These are phyloP conservation scores for Trematocara marginatum DNA, from an alignment of 2,113 vertebrate species.

Conservation along the genomic window DNA sequence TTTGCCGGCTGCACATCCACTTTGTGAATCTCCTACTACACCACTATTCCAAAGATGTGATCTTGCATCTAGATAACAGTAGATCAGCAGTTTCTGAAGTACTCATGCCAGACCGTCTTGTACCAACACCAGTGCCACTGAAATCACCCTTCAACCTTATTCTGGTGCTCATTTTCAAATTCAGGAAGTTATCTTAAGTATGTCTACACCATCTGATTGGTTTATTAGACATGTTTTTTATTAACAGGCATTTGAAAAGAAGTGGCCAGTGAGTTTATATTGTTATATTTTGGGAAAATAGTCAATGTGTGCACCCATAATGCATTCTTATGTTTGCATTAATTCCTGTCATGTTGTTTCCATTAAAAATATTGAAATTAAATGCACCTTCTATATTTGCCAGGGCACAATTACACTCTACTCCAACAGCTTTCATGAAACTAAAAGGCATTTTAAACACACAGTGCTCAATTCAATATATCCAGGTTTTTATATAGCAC, in stretches of 20 bases:
- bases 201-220: neutral
- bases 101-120: neutral
- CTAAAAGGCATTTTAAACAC: neutral
- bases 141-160: neutral
- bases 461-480: neutral
- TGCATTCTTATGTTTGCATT: neutral
- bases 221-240: neutral
- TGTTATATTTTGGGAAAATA: neutral
- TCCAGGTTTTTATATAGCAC: neutral
- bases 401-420: neutral
- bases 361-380: neutral
- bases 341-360: neutral
- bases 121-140: neutral
- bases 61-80: neutral
- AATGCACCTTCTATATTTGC: neutral
- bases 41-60: neutral
- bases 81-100: neutral
- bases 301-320: neutral
- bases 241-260: neutral
- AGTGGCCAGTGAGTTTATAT: neutral
- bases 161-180: neutral
- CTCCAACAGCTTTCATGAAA: neutral
- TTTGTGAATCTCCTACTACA: neutral
- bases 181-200: neutral
- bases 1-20: neutral